These are phyloP conservation scores for Campoplex nolae DNA, from an alignment of 2,888 invertebrate genomes.

Conservation along the genomic window DNA sequence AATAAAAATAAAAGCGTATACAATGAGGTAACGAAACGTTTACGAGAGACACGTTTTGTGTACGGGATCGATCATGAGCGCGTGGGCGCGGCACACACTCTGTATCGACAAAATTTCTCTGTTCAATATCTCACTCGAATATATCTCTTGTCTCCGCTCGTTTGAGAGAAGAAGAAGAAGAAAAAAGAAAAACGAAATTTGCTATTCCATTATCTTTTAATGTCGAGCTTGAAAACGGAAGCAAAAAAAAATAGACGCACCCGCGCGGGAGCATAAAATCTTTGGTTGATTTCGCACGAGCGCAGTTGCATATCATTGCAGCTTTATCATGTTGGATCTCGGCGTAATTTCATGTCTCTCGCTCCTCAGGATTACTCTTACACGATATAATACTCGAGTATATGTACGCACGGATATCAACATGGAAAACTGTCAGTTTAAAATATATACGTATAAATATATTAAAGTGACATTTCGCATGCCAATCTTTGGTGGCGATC, in stretches of 20 bases:
- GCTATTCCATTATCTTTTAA: background rate
- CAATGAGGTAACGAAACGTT: constrained; percentile 42
- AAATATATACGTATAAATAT: background rate
- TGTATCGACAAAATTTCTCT: constrained; percentile 52
- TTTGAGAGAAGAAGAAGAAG: constrained; percentile 7
- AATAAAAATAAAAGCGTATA: constrained; percentile 18
- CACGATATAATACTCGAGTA: background rate
- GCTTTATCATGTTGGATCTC: constrained; percentile 66
- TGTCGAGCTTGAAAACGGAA: background rate
- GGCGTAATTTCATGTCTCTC: constrained; percentile 62
- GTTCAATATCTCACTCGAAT: constrained; percentile 37
- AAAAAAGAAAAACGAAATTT: background rate
- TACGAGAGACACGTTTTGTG: constrained; percentile 44
- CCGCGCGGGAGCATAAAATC: constrained; percentile 19
- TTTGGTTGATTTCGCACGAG: constrained; percentile 11
- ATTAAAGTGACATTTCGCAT: background rate
- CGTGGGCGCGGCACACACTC: constrained; percentile 49
- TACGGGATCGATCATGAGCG: constrained; percentile 47
- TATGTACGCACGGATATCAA: background rate
- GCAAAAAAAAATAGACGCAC: background rate
- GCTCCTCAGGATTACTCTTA: constrained; percentile 42
- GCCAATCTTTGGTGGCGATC: constrained; percentile 37
- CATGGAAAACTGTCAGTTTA: background rate
- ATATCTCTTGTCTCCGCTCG: constrained; percentile 14
- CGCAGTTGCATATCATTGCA: constrained; percentile 41